Evolutionary conservation across 2,888 invertebrate genomes (phyloP).

Genomic region (Drosophila basisetae): DNA sequence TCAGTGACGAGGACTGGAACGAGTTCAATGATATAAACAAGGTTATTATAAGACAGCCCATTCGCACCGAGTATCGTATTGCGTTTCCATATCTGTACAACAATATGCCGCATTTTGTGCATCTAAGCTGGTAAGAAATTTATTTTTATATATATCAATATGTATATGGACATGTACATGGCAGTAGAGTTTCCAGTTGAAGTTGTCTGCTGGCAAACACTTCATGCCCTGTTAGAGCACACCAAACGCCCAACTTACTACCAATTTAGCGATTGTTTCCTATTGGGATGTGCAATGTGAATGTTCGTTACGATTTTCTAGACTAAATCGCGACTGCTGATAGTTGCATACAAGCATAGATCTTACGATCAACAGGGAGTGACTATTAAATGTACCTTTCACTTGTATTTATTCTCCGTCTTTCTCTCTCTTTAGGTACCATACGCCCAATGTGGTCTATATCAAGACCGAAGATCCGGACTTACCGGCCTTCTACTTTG

Average conservation of each 20-base stretch:
- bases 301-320: conserved; percentile 85
- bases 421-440: conserved; percentile 91
- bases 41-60: conserved; percentile 99
- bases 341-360: conserved; percentile 86
- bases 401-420: not conserved
- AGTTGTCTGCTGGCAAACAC: conserved; percentile 24
- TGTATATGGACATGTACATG: conserved; percentile 43
- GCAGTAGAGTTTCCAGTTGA: conserved; percentile 48
- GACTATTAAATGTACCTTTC: not conserved
- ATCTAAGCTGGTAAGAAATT: conserved; percentile 96
- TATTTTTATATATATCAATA: not conserved
- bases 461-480: conserved; percentile 99
- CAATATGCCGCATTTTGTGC: conserved; percentile 99
- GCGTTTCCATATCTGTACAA: conserved; percentile 99
- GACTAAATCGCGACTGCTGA: conserved; percentile 86
- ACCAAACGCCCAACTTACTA: conserved; percentile 86
- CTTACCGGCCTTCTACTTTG: conserved; percentile 99
- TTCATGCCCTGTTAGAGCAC: conserved; percentile 77
- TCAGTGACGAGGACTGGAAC: conserved; percentile 99
- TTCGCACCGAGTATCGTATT: conserved; percentile 99
- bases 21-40: conserved; percentile 99
- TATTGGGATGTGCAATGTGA: conserved; percentile 86
- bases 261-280: conserved; percentile 87
- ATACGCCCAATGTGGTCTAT: conserved; percentile 99
- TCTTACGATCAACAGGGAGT: too few species aligned